Base-by-base conservation (phyloP, 1,140 invertebrate genomes). In the Anagrus nilaparvatae region DNA sequence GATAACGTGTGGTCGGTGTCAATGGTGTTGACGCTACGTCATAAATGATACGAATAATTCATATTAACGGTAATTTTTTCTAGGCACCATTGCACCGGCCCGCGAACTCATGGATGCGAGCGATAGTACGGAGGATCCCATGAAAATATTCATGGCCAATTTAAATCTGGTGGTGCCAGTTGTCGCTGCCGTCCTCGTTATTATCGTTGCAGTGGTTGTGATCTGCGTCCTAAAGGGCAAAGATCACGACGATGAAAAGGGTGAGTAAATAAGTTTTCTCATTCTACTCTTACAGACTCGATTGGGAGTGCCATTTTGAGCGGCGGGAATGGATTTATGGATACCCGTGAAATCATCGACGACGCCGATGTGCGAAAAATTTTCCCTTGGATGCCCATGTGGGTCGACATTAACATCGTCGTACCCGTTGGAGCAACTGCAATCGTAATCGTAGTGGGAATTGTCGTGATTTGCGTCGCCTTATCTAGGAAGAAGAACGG, bases 151-250 rank as follows among this genome's bases (percentile, higher is more conserved):
- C 55, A 76, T 87, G 59, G 79, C 83, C 49, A 90, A 94, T 67
- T 75, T 92, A 53, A 90, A 93, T 73, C 79, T 95, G 56, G 85
- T 94, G 68, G 85, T 95, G 50, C 91, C 92, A n/a, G 83, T 93
- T 49, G 83, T 87, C 55, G 87, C 87, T 44, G 87, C 88, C 46
- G 74, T 91, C 44, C 77, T 93, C 53, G 82, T 93, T 67, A 87
- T 93, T 67, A 87, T 93, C 59, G 80, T 91, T 64, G 84, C 87
- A 51, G 83, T 93, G 59, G 83, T 90, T 62, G 84, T 94, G 60
- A 84, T 91, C 58, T 90, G 86, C 75, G 84, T 88, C 56, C 77
- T 91, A 44, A 78, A 78, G 55, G 84, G 84, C 52, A 83, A 84
- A 63, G 75, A 81, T 67, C 77, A 82, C 56, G 78, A 78, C 55